Base-by-base conservation (phyloP, 92 coral and sea anemone species). In the Diadumene lineata region DNA sequence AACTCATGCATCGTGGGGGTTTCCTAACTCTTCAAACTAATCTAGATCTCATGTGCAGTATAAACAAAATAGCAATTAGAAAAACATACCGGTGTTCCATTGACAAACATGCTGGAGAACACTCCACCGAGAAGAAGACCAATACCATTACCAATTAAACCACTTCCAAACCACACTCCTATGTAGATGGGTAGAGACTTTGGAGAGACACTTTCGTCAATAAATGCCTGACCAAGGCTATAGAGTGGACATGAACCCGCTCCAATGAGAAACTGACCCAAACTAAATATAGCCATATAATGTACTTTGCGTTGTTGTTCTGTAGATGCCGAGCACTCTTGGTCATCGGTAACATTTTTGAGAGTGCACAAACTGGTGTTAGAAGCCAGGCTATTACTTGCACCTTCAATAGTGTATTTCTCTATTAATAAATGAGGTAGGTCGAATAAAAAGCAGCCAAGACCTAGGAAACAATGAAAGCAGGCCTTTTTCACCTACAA, bases 171-270 rank as follows among this genome's bases (percentile, higher is more conserved):
- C 57, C 84, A 90, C 25, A 87, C 79, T 8, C 82, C 88, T 1
- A 90, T 70, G 56, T 87, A 93, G 57, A 87, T 76, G 62, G 96
- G 92, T 10, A 89, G 75, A 66, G 92, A 88, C 81, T 93, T 90
- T 17, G 98, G 96, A 67, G 79, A 88, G 4, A 93, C 93, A 53
- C 90, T 93, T 70, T 93, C 98, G 60, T 93, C 98, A 34, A 93
- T 75, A 34, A 81, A 93, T 44, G 97, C 93, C 7, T 92, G 92
- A 55, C 93, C 96, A 34, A 93, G 87, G 26, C 84, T 78, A 79
- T 65, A 90, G 55, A 93, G 86, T 17, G 98, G 88, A 24, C 93
- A 83, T 19, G 97, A 76, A 1, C 48, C 48, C 48, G 48, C 48
- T 38, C 48, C 48, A 38, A 38, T 38, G 13, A 38, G 48, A 38